A percentile compares a stretch with the other conserved stretches of the same genome.
Evolutionary conservation across 2,113 vertebrate genomes (phyloP).

Genomic region (Pelobates fuscus): DNA sequence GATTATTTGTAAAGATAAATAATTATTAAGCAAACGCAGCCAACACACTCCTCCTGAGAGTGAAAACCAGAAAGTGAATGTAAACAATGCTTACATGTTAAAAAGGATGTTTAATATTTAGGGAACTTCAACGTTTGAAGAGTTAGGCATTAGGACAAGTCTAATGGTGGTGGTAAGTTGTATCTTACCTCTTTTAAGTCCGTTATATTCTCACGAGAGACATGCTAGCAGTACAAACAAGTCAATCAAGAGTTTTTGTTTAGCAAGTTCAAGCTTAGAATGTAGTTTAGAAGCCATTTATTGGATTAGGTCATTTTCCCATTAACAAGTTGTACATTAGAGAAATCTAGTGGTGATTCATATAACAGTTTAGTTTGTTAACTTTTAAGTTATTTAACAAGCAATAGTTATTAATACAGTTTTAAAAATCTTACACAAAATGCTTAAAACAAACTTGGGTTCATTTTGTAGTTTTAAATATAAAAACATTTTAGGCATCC

Average conservation of each 20-base stretch:
- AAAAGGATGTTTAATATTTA: slow-evolving; percentile 82
- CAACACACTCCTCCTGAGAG: slow-evolving; percentile 81
- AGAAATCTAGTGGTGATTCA: slow-evolving; percentile 85
- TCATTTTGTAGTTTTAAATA: slow-evolving; percentile 84
- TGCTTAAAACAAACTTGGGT: slow-evolving; percentile 85
- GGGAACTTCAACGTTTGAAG: slow-evolving; percentile 82
- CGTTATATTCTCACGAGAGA: slow-evolving; percentile 93
- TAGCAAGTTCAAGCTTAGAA: slow-evolving; percentile 94
- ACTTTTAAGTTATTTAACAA: slow-evolving; percentile 92
- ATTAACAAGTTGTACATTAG: slow-evolving; percentile 92
- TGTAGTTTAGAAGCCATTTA: slow-evolving; percentile 94
- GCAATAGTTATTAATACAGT: slow-evolving; percentile 87
- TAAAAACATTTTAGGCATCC: slow-evolving; percentile 87
- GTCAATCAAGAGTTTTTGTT: slow-evolving; percentile 92
- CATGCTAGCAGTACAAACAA: slow-evolving; percentile 92
- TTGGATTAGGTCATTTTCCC: slow-evolving; percentile 86
- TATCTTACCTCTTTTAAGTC: slow-evolving; percentile 98
- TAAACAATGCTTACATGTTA: slow-evolving; percentile 82
- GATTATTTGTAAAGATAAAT: slow-evolving; percentile 82
- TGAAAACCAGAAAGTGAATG: slow-evolving; percentile 86
- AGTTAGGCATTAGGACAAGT: slow-evolving; percentile 81
- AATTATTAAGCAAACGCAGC: slow-evolving; percentile 79
- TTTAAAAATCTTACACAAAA: slow-evolving; percentile 87
- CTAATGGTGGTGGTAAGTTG: slow-evolving; percentile 84
- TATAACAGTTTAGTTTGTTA: slow-evolving; percentile 87